Evolutionary conservation across 2,888 invertebrate genomes (phyloP).

Genomic region (Mechanitis mazaeus): DNA sequence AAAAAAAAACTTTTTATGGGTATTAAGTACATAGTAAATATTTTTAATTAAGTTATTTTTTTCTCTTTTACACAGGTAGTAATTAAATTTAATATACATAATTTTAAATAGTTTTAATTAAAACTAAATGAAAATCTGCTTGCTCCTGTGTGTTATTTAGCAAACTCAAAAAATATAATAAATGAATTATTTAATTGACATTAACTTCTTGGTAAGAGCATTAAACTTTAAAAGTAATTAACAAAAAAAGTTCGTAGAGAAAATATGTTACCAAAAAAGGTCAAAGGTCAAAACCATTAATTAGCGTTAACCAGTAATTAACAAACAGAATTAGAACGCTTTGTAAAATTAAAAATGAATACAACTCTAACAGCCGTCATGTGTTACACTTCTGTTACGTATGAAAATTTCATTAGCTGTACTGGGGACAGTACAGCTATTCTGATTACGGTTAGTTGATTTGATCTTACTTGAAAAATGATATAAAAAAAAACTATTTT

Average conservation of each 20-base stretch:
- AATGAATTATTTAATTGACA: too few species aligned
- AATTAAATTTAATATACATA: too few species aligned
- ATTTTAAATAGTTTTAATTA: too few species aligned
- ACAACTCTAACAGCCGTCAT: constrained; percentile 17
- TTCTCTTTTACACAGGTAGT: too few species aligned
- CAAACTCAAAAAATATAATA: too few species aligned
- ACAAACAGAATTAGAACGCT: not conserved
- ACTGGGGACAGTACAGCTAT: constrained; percentile 21
- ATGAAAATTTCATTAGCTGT: constrained; percentile 62
- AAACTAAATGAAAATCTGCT: too few species aligned
- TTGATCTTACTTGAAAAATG: constrained; percentile 17
- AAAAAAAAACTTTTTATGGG: constrained; percentile 6
- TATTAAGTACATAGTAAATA: too few species aligned
- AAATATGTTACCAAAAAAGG: constrained; percentile 1
- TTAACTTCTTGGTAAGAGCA: too few species aligned
- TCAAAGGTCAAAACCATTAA: constrained; percentile 3
- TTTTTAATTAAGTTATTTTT: not conserved
- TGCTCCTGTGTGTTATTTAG: too few species aligned
- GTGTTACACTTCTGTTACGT: constrained; percentile 36
- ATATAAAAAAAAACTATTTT: too few species aligned
- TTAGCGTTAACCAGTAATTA: constrained; percentile 13
- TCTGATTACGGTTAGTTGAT: constrained; percentile 31
- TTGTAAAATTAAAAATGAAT: constrained; percentile 19
- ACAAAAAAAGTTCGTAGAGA: too few species aligned
- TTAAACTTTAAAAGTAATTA: too few species aligned